phyloP scores from a whole-genome alignment of 2,797 vertebrate genomes.

The Meriones psammophilus region DNA sequence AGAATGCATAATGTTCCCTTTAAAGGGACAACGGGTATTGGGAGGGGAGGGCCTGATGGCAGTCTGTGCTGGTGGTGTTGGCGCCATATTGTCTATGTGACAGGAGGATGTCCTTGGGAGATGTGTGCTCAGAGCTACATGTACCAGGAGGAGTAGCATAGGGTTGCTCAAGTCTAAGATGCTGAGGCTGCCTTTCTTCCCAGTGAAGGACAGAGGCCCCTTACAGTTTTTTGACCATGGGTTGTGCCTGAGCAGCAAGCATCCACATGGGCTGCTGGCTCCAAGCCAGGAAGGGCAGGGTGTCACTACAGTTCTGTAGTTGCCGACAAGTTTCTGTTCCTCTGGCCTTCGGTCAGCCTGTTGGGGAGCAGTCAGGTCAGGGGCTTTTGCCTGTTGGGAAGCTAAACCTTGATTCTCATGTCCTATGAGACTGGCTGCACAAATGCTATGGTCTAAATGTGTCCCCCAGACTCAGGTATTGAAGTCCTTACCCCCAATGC shows the following conservation, averaged over 20 bases:
- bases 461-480: not conserved
- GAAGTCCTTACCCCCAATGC: not conserved
- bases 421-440: not conserved
- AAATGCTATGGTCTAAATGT: not conserved
- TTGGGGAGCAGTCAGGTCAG: not conserved
- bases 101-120: not conserved
- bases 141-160: not conserved
- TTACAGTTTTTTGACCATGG: not conserved
- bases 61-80: not conserved
- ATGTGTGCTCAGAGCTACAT: not conserved
- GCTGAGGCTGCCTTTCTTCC: not conserved
- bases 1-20: not conserved
- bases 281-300: not conserved
- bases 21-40: not conserved
- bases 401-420: not conserved
- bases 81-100: not conserved
- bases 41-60: not conserved
- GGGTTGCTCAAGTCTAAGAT: not conserved
- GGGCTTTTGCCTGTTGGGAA: not conserved
- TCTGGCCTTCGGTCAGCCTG: not conserved
- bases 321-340: constrained; percentile 1
- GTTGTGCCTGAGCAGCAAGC: not conserved
- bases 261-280: not conserved
- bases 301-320: not conserved
- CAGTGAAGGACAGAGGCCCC: not conserved